These are phyloP conservation scores for Theropithecus gelada DNA, from an alignment of 2,113 vertebrate genomes.

Conservation along the genomic window DNA sequence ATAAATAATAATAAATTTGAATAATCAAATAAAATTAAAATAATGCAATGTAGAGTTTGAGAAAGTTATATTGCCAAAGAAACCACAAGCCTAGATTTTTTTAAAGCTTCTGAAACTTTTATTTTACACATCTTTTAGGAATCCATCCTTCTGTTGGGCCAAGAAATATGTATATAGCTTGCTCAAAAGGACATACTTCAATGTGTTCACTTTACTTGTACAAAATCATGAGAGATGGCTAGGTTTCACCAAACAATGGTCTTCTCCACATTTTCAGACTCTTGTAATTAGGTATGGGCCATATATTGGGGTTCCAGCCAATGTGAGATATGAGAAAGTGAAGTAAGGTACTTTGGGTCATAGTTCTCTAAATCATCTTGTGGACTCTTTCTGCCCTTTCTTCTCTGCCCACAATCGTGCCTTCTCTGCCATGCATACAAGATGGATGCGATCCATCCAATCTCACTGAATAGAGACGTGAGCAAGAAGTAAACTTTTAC, in stretches of 20 bases:
- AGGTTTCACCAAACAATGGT: neutral
- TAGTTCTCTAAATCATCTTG: neutral
- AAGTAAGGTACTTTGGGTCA: neutral
- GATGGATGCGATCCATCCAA: neutral
- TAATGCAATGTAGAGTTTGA: neutral
- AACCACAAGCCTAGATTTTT: neutral
- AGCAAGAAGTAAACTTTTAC: neutral
- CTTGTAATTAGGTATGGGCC: neutral
- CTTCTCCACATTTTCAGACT: neutral
- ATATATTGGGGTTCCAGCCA: neutral
- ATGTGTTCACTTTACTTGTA: neutral
- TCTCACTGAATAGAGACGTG: neutral
- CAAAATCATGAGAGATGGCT: neutral
- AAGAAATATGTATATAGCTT: neutral
- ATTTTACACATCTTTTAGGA: neutral
- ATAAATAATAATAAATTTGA: too few species aligned
- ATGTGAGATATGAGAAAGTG: neutral
- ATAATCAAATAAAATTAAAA: neutral
- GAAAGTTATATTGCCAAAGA: neutral
- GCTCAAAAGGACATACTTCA: neutral
- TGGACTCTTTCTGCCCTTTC: neutral
- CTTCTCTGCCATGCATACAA: too few species aligned
- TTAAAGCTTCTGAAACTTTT: neutral
- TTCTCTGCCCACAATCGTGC: neutral
- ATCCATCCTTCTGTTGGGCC: too few species aligned